phyloP scores from a whole-genome alignment of 1,140 invertebrate genomes.

The Proctacanthus coquilletti region DNA sequence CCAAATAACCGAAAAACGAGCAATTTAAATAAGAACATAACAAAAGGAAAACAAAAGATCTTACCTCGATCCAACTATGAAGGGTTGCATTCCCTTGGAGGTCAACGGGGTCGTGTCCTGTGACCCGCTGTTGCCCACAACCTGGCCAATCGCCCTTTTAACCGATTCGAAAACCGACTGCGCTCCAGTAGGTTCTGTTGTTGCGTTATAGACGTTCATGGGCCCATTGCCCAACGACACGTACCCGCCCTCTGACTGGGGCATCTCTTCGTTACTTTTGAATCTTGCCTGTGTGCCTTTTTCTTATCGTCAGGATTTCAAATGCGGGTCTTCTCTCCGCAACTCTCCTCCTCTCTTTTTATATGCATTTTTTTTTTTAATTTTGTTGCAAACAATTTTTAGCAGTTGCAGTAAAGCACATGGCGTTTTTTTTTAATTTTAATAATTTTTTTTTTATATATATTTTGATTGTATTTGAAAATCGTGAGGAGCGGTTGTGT shows the following conservation, averaged over 20 bases:
- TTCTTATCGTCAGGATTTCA: too few relatives aligned
- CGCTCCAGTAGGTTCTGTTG: slow-evolving; percentile 27
- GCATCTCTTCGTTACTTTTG: slow-evolving; percentile 14
- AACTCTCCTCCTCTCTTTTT: slow-evolving; percentile 3
- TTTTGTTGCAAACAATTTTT: too few relatives aligned
- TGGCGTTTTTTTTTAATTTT: too few relatives aligned
- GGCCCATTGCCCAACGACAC: slow-evolving; percentile 23
- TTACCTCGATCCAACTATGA: slow-evolving; percentile 28
- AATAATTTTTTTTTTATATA: too few relatives aligned
- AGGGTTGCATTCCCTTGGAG: slow-evolving; percentile 15
- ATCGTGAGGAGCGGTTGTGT: too few relatives aligned
- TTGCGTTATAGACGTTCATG: slow-evolving; percentile 26
- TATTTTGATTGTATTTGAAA: too few relatives aligned
- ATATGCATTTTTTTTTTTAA: not conserved
- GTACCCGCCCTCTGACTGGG: slow-evolving; percentile 29
- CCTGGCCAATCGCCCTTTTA: slow-evolving; percentile 27
- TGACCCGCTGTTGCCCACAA: slow-evolving; percentile 9
- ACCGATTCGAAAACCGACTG: slow-evolving; percentile 25
- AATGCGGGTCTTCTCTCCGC: too few relatives aligned
- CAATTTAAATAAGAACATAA: not conserved
- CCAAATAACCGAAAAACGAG: not conserved
- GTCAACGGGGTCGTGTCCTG: slow-evolving; percentile 22
- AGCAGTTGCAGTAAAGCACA: too few relatives aligned
- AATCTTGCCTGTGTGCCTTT: not conserved
- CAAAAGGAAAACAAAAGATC: slow-evolving; percentile 4